Evolutionary conservation across 2,888 invertebrate species (phyloP).

Genomic region (Drosophila incognita): DNA sequence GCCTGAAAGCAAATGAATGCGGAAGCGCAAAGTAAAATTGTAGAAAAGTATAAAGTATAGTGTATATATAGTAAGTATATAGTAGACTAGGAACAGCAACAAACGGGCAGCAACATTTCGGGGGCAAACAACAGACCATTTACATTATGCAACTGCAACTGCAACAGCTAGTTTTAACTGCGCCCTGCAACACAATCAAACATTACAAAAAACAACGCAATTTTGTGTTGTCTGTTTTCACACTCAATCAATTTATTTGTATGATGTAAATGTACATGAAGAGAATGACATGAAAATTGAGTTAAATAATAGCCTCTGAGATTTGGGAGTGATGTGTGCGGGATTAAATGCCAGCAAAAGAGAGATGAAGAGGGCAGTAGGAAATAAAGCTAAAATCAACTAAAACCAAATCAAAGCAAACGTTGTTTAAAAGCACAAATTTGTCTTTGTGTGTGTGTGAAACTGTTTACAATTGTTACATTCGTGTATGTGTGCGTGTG

Average conservation of each 20-base stretch:
- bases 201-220: conserved; percentile 22
- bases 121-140: conserved; percentile 34
- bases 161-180: conserved; percentile 23
- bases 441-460: conserved; percentile 4
- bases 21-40: conserved; percentile 15
- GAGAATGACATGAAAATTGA: conserved; percentile 28
- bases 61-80: neutral
- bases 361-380: neutral
- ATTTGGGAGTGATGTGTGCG: conserved; percentile 9
- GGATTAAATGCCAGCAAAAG: conserved; percentile 23
- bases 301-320: conserved; percentile 57
- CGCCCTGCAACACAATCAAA: conserved; percentile 44
- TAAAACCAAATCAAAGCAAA: conserved; percentile 23
- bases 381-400: conserved; percentile 13
- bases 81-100: conserved; percentile 36
- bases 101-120: conserved; percentile 35
- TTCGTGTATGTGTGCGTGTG: conserved; percentile 9
- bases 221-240: conserved; percentile 16
- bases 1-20: conserved; percentile 29
- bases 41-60: conserved; percentile 7
- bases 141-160: conserved; percentile 18
- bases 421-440: conserved; percentile 13
- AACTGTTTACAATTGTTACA: conserved; percentile 41
- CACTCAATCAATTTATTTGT: conserved; percentile 4
- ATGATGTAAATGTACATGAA: conserved; percentile 21